phyloP scores from a whole-genome alignment of 2,888 invertebrate genomes.

The Epinotia demarniana region DNA sequence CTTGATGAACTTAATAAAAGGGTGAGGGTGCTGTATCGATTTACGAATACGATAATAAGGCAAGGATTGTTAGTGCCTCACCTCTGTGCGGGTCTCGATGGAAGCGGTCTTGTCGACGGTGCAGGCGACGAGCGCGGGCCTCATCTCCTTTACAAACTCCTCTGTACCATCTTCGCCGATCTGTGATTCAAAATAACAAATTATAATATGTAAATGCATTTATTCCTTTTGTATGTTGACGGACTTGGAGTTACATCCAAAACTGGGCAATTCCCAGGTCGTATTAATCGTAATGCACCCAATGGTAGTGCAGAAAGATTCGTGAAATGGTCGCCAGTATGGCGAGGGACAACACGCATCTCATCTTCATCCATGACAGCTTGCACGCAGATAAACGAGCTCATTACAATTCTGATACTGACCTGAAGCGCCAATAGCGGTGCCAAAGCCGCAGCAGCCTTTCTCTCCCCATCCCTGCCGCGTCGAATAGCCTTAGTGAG shows the following conservation, averaged over 20 bases:
- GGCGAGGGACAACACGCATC: too few species aligned
- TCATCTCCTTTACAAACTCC: slow-evolving; percentile 88
- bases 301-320: too few species aligned
- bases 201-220: too few species aligned
- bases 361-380: too few species aligned
- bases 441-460: slow-evolving; percentile 91
- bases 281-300: too few species aligned
- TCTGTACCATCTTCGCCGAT: slow-evolving; percentile 86
- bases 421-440: slow-evolving; percentile 93
- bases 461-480: slow-evolving; percentile 92
- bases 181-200: slow-evolving; percentile 52
- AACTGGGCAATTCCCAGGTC: too few species aligned
- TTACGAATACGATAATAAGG: not conserved
- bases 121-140: slow-evolving; percentile 88
- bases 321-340: too few species aligned
- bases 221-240: too few species aligned
- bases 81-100: slow-evolving; percentile 90
- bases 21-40: not conserved
- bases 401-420: slow-evolving; percentile 9
- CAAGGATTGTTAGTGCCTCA: slow-evolving; percentile 57
- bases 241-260: too few species aligned
- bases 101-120: slow-evolving; percentile 91
- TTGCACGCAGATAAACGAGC: too few species aligned
- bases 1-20: not conserved
- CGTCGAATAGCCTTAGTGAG: slow-evolving; percentile 92